Base-by-base conservation (phyloP, 2,888 invertebrate genomes). In the Teinopalpus imperialis region DNA sequence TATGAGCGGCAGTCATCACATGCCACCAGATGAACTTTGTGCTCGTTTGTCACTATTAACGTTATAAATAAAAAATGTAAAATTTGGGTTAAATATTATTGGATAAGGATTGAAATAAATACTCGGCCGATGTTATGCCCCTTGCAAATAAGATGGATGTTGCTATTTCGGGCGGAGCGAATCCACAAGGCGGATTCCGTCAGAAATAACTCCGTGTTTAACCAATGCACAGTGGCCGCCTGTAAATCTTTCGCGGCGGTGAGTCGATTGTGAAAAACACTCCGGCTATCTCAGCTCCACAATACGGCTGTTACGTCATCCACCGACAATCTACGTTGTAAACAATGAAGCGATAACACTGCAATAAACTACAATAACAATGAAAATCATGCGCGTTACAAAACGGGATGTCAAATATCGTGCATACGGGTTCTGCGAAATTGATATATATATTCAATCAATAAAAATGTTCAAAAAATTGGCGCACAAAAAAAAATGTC, bases 131-230 rank as follows among this genome's bases (percentile, higher is more conserved):
- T 71, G 77, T 76, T 80, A 48, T 50, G 51, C 51, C 37, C 67
- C 65, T 63, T 66, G 73, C 74, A 69, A 77, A 83, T 82, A 82
- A 80, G 78, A 82, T 76, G 76, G 79, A 81, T 78, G 81, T 71
- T 80, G 75, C 85, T 87, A 87, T 86, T 86, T 83, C 75, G 58
- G 80, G 69, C 77, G 58, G 74, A 74, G 75, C 77, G 69, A 79
- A 83, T 81, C 72, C 76, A 78, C 80, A 76, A 80, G 77, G 77
- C 79, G 73, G 76, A 85, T 81, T 81, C 80, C 76, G 68, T 80
- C 77, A 66, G 77, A 85, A 83, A 85, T 86, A 86, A 79, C 82
- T 79, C 63, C 57, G 70, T 66, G 74, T 74, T 74, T 74, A 71
- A 74, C 71, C 80, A 75, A 69, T 74, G 58, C 62, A 61, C 63